Evolutionary conservation across 2,797 vertebrate genomes (phyloP).

Genomic region (Notolepis coatsorum): DNA sequence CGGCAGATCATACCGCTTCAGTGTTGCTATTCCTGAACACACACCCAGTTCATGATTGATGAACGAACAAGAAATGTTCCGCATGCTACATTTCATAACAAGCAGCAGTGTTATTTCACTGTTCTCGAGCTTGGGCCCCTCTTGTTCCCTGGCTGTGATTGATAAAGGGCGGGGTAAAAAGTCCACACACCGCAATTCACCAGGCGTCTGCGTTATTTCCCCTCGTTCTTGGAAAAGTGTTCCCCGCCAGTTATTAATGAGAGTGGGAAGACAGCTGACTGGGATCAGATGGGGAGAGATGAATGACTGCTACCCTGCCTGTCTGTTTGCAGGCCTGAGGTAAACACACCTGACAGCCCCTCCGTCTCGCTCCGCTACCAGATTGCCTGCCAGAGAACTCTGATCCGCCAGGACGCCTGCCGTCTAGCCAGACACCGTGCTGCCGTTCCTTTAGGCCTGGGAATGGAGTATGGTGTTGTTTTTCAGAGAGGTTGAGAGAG

Average conservation of each 20-base stretch:
- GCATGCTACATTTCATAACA: too few relatives aligned
- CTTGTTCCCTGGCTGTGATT: too few relatives aligned
- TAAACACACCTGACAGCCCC: slow-evolving; percentile 69
- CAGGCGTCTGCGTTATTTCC: too few relatives aligned
- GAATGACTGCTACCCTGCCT: slow-evolving; percentile 64
- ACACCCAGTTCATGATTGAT: neutral
- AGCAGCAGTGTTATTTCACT: too few relatives aligned
- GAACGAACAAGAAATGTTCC: too few relatives aligned
- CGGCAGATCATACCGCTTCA: too few relatives aligned
- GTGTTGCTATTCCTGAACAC: neutral
- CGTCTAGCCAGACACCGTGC: slow-evolving; percentile 25
- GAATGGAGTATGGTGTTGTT: slow-evolving; percentile 35
- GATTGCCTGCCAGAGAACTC: slow-evolving; percentile 60
- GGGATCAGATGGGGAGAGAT: slow-evolving; percentile 66
- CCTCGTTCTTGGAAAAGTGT: too few relatives aligned
- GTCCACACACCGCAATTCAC: too few relatives aligned
- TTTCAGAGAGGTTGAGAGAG: neutral
- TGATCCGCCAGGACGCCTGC: slow-evolving; percentile 39
- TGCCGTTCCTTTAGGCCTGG: slow-evolving; percentile 13
- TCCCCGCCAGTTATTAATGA: neutral
- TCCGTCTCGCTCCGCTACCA: slow-evolving; percentile 36
- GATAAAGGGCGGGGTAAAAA: too few relatives aligned
- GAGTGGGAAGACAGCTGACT: slow-evolving; percentile 47
- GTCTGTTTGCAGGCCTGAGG: slow-evolving; percentile 65
- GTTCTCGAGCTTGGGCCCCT: too few relatives aligned